phyloP scores from a whole-genome alignment of 2,113 vertebrate genomes.

The Orientallactaga bullata region DNA sequence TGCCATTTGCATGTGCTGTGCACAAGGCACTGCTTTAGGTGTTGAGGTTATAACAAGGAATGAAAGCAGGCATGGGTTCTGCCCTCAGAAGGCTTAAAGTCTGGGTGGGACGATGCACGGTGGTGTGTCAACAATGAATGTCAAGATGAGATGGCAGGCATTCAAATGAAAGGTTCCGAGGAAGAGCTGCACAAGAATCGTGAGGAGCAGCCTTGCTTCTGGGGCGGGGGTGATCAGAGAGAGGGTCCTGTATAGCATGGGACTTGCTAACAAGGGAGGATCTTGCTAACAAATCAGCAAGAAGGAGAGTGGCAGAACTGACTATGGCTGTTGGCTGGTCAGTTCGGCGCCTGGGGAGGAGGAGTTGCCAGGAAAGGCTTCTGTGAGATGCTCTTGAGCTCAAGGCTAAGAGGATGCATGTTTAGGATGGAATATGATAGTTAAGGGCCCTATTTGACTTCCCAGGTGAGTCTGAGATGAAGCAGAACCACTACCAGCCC shows the following conservation, averaged over 20 bases:
- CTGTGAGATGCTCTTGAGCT: neutral
- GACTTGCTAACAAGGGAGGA: neutral
- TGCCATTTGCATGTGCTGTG: neutral
- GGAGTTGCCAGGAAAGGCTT: neutral
- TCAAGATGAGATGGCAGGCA: too few relatives aligned
- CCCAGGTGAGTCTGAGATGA: neutral
- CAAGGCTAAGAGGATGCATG: neutral
- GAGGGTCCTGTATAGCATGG: neutral
- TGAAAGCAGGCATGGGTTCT: neutral
- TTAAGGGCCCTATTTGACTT: neutral
- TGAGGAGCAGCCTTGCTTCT: neutral
- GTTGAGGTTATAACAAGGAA: neutral
- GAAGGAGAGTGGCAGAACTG: neutral
- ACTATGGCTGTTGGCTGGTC: neutral
- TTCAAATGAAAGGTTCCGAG: neutral
- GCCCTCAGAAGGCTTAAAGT: neutral
- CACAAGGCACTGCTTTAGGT: neutral
- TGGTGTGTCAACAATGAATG: neutral
- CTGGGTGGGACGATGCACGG: neutral
- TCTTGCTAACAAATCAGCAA: neutral
- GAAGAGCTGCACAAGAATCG: accelerated
- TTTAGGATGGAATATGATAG: neutral
- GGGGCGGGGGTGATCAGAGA: neutral
- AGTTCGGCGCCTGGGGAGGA: neutral
- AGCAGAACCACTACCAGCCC: neutral